Conservation (phyloP, 2,797 vertebrate species). For the Acipenser oxyrinchus region DNA sequence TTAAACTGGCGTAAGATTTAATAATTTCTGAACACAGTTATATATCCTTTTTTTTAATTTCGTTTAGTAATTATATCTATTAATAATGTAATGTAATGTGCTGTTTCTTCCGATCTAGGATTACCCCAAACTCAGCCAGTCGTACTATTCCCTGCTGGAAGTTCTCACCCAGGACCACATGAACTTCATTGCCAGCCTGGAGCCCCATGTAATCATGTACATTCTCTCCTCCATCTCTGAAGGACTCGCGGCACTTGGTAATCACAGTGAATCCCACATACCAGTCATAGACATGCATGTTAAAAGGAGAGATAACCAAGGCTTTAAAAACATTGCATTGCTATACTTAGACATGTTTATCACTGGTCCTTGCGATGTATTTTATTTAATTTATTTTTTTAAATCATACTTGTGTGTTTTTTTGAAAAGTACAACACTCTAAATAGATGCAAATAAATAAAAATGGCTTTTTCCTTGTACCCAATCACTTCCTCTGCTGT, state of each 20-base stretch:
- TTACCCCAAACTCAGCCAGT: constrained; percentile 96
- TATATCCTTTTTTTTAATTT: too few relatives aligned
- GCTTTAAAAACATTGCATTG: not conserved
- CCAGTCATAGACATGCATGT: not conserved
- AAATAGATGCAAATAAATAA: too few relatives aligned
- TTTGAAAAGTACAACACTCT: not conserved
- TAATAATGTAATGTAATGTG: not conserved
- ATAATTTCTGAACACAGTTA: too few relatives aligned
- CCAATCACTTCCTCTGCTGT: too few relatives aligned
- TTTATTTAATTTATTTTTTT: not conserved
- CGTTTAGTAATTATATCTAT: too few relatives aligned
- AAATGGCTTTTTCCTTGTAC: too few relatives aligned
- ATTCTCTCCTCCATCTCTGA: constrained; percentile 97
- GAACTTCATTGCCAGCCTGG: constrained; percentile 95
- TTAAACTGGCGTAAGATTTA: too few relatives aligned
- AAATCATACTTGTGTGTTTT: not conserved
- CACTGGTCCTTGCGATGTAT: not conserved
- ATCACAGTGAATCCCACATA: constrained; percentile 16
- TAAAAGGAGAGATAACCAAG: not conserved
- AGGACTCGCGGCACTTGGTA: constrained; percentile 91
- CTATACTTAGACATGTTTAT: too few relatives aligned
- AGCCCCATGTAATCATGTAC: constrained; percentile 97
- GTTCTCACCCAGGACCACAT: constrained; percentile 97
- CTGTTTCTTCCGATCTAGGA: constrained; percentile 57
- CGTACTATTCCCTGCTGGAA: constrained; percentile 96